Evolutionary conservation across 2,113 vertebrate species (phyloP).

Genomic region (Serinus canaria): DNA sequence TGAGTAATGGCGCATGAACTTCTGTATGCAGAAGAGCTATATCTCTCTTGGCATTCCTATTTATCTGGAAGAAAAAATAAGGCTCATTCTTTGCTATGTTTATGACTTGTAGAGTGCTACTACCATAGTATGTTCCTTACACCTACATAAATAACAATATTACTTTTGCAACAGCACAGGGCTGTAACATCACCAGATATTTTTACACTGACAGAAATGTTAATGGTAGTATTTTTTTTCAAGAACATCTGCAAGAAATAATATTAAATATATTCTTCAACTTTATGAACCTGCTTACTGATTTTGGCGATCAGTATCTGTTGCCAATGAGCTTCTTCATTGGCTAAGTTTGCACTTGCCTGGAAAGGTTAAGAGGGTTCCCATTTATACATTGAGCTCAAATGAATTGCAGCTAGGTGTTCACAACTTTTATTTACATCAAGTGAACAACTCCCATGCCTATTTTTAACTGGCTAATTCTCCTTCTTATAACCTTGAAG

Average conservation of each 20-base stretch:
- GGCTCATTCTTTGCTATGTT: background rate
- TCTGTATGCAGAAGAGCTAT: background rate
- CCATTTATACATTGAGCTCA: background rate
- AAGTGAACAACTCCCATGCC: fast-evolving
- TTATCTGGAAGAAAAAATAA: background rate
- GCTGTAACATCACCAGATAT: background rate
- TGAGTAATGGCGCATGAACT: background rate
- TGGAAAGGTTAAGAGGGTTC: background rate
- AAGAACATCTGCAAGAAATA: background rate
- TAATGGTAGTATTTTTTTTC: background rate
- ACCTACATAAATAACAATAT: background rate
- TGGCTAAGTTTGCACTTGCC: background rate
- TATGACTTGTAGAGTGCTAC: background rate
- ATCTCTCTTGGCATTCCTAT: background rate
- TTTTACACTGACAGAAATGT: background rate
- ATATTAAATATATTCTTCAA: background rate
- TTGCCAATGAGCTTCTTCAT: background rate
- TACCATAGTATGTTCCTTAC: background rate
- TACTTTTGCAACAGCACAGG: background rate
- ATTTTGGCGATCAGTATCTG: background rate
- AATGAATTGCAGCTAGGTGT: background rate
- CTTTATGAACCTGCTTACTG: background rate
- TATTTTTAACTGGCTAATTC: background rate
- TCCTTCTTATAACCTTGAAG: background rate
- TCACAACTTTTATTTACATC: background rate